Conservation (phyloP, 2,113 vertebrate species). For the Pterocles burchelli region DNA sequence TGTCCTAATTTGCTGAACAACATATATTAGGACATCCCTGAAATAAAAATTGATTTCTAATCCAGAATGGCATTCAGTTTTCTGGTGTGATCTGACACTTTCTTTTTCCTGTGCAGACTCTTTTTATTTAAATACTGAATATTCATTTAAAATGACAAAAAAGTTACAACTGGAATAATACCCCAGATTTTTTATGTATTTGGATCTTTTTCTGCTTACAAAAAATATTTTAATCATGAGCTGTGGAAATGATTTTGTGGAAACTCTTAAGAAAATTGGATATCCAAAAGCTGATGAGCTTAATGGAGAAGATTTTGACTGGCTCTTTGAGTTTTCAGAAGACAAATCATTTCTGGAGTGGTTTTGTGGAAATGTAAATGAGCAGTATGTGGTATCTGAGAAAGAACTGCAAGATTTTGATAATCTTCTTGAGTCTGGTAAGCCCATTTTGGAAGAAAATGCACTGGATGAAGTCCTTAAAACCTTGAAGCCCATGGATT, state of each 20-base stretch:
- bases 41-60: background rate
- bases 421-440: conserved; percentile 73
- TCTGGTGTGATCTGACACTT: conserved; percentile 27
- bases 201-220: conserved; percentile 31
- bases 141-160: background rate
- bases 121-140: conserved; percentile 19
- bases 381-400: conserved; percentile 75
- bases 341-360: conserved; percentile 84
- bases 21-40: background rate
- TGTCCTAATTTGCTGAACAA: background rate
- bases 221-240: conserved; percentile 72
- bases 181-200: background rate
- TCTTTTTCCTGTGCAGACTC: background rate
- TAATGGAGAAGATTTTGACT: conserved; percentile 91
- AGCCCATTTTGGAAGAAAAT: conserved; percentile 82
- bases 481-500: conserved; percentile 68
- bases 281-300: conserved; percentile 81
- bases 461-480: conserved; percentile 84
- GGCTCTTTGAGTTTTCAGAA: conserved; percentile 88
- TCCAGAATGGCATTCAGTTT: background rate
- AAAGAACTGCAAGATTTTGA: conserved; percentile 81
- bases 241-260: conserved; percentile 87
- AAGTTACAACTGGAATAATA: background rate
- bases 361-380: conserved; percentile 84
- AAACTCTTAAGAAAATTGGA: conserved; percentile 81